These are phyloP conservation scores for Diaprepes abbreviatus DNA, from an alignment of 2,888 invertebrate genomes.

Conservation along the genomic window DNA sequence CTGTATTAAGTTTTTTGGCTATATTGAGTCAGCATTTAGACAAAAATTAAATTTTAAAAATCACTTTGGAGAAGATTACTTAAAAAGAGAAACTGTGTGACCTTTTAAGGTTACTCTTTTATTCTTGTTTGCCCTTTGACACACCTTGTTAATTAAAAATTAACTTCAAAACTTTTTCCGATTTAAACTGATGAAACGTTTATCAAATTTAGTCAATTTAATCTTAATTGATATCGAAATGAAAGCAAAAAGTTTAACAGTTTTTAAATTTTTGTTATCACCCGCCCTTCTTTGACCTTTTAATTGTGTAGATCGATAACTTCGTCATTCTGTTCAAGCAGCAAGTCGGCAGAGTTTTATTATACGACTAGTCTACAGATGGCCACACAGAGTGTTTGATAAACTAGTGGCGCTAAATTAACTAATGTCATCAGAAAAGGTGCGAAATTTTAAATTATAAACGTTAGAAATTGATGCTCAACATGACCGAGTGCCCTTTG, in stretches of 20 bases:
- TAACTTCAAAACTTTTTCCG: not conserved
- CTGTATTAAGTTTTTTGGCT: too few species aligned
- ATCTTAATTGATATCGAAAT: not conserved
- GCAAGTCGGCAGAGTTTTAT: conserved; percentile 43
- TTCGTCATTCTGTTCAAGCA: conserved; percentile 47
- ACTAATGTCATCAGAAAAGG: conserved; percentile 43
- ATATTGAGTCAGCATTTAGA: too few species aligned
- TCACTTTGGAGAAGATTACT: not conserved
- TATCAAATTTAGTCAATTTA: not conserved
- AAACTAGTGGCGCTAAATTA: conserved; percentile 44
- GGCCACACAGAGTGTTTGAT: conserved; percentile 47
- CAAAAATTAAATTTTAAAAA: too few species aligned
- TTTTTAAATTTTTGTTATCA: conserved; percentile 46
- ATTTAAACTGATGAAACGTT: too few species aligned
- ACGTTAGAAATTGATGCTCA: conserved; percentile 4
- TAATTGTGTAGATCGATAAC: conserved; percentile 52
- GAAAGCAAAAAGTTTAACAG: not conserved
- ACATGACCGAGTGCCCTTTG: conserved; percentile 32
- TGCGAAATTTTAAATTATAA: conserved; percentile 51
- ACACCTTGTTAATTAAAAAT: not conserved
- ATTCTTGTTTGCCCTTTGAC: not conserved
- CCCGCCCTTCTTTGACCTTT: conserved; percentile 53
- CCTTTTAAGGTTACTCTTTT: not conserved
- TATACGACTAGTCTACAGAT: conserved; percentile 51
- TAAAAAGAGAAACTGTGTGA: too few species aligned